Base-by-base conservation (phyloP, 2,113 vertebrate genomes). In the Antechinus flavipes region DNA sequence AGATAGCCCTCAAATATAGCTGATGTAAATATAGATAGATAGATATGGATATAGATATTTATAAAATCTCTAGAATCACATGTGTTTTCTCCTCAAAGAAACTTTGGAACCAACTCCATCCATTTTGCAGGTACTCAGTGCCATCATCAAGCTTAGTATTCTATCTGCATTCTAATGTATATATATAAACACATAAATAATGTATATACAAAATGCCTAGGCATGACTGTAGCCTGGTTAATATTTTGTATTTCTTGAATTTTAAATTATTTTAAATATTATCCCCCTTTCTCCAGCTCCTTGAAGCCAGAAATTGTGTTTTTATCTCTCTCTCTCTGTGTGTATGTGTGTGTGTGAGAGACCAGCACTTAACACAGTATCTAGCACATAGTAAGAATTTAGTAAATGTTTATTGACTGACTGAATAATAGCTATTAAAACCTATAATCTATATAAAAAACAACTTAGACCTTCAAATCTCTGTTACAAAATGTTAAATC, bases 311-410 rank as follows among this genome's bases (percentile, higher is more conserved):
- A 30, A 68, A 68, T 3, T 68, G 3, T 68, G 30, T 14, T 68
- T 14, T 35, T n/a, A n/a, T n/a, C n/a, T 0, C 3, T 7, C 49
- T 7, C 0, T 49, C 3, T 49, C 3, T 49, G 3, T 49, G 49
- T 49, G 49, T 49, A 3, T 49, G 49, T 49, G 49, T 49, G 49
- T 49, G 49, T 49, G 49, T 49, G 49, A 2, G 47, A 47, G 47
- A 35, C 58, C 30, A 68, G 27, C 58, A 68, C 58, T 68, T 68
- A 68, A 30, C 61, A 68, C 61, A 35, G 30, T 68, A 30, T 23
- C 61, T 68, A 30, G 61, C 61, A 30, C 61, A 68, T 35, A 68
- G 30, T 35, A 68, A 68, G 61, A 35, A 68, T 12, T 68, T 68
- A 68, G 35, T 68, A 68, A 68, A 58, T 27, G 9, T 35, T 68